phyloP scores from a whole-genome alignment of 2,797 vertebrate species.

The Eleutherodactylus coqui region DNA sequence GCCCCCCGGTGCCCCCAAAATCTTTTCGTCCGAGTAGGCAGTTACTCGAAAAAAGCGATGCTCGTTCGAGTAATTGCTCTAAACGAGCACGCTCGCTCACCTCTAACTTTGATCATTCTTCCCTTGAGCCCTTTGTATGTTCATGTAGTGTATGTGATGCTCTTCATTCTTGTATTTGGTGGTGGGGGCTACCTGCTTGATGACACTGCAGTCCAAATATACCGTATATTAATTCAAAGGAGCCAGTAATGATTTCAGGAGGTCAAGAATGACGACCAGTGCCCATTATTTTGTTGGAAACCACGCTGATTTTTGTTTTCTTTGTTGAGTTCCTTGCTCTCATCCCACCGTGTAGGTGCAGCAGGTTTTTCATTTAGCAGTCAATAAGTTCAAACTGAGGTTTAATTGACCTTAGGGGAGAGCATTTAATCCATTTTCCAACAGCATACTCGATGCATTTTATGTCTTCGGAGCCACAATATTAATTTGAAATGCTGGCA shows the following conservation, averaged over 20 bases:
- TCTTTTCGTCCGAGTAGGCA: too few relatives aligned
- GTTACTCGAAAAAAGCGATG: too few relatives aligned
- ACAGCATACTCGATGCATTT: conserved; percentile 39
- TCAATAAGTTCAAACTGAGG: conserved; percentile 35
- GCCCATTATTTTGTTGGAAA: background rate
- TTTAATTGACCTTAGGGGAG: conserved; percentile 63
- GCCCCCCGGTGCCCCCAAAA: too few relatives aligned
- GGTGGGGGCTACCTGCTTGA: background rate
- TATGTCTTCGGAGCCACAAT: conserved; percentile 50
- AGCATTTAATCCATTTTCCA: conserved; percentile 61
- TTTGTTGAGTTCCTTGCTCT: background rate
- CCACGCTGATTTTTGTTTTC: background rate
- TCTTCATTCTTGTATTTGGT: background rate
- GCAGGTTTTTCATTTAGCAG: conserved; percentile 60
- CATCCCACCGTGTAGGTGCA: conserved; percentile 43
- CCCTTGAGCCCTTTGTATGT: too few relatives aligned
- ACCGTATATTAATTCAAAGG: background rate
- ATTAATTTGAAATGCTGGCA: conserved; percentile 61
- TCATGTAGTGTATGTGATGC: too few relatives aligned
- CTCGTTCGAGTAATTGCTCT: too few relatives aligned
- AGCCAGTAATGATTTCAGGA: background rate
- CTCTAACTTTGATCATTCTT: too few relatives aligned
- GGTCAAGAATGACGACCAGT: background rate
- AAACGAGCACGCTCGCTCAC: too few relatives aligned
- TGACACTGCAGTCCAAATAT: background rate